Evolutionary conservation across 2,113 vertebrate species (phyloP).

Genomic region (Microtus montanus): DNA sequence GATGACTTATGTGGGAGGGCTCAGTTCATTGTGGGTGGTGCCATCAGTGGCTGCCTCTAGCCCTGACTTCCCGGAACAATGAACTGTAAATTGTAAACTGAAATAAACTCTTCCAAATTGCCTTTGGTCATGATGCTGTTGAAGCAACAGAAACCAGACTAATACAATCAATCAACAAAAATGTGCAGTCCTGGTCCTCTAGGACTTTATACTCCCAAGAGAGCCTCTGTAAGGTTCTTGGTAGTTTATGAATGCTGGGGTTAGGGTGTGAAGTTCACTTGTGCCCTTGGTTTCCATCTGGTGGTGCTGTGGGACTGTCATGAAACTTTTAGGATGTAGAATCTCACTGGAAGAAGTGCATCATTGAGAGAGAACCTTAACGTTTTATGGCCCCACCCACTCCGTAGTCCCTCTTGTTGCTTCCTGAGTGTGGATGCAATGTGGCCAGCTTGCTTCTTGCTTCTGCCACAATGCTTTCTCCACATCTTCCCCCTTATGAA

Average conservation of each 20-base stretch:
- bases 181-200: not conserved
- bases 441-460: not conserved
- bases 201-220: conserved; percentile 29
- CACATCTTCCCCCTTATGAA: not conserved
- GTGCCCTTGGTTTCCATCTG: too few species aligned
- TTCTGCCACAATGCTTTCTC: not conserved
- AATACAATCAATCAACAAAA: not conserved
- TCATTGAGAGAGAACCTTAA: not conserved
- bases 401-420: not conserved
- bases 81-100: not conserved
- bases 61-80: not conserved
- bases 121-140: not conserved
- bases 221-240: not conserved
- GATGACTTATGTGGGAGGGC: not conserved
- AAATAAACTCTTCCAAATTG: not conserved
- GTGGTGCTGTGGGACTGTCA: not conserved
- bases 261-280: not conserved
- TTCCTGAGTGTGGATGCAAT: not conserved
- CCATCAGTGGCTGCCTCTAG: not conserved
- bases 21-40: too few species aligned
- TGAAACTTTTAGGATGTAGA: not conserved
- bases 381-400: too few species aligned
- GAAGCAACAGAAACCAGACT: not conserved
- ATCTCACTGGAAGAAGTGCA: not conserved
- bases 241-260: not conserved